A percentile compares a stretch with the other conserved stretches of the same genome.
Conservation (phyloP, 2,113 vertebrate species). For the Ptilorrhoa leucosticta region DNA sequence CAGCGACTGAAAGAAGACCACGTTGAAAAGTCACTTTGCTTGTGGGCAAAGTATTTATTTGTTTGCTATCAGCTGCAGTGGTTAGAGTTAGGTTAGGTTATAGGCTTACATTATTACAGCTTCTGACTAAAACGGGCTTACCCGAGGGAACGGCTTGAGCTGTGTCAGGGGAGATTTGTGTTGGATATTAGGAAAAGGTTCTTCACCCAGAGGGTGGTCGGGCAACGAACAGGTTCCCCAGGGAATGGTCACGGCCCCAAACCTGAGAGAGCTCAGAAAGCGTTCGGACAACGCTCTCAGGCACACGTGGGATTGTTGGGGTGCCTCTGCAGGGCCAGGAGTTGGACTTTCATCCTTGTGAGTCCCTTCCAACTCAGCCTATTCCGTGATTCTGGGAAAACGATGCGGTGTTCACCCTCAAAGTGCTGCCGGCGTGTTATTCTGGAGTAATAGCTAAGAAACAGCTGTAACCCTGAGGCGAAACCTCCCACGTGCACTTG, state of each 20-base stretch:
- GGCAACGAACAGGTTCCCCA: background rate
- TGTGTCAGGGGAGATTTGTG: background rate
- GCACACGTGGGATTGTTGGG: background rate
- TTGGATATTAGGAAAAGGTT: background rate
- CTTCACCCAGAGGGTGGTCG: background rate
- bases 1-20: background rate
- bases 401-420: rapidly evolving
- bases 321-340: background rate
- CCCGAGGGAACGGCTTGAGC: background rate
- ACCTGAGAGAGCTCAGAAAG: too few species aligned
- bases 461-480: background rate
- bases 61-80: background rate
- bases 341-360: background rate
- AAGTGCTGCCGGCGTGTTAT: too few species aligned
- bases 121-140: background rate
- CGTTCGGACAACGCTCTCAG: too few species aligned
- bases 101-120: background rate
- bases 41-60: background rate
- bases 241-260: background rate
- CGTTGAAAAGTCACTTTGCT: background rate
- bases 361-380: background rate
- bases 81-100: background rate
- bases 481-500: background rate
- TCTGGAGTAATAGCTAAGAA: background rate
- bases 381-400: background rate